Evolutionary conservation across 35 echinoderm and acorn worm genomes (phyloP).

Genomic region (Heliocidaris erythrogramma): DNA sequence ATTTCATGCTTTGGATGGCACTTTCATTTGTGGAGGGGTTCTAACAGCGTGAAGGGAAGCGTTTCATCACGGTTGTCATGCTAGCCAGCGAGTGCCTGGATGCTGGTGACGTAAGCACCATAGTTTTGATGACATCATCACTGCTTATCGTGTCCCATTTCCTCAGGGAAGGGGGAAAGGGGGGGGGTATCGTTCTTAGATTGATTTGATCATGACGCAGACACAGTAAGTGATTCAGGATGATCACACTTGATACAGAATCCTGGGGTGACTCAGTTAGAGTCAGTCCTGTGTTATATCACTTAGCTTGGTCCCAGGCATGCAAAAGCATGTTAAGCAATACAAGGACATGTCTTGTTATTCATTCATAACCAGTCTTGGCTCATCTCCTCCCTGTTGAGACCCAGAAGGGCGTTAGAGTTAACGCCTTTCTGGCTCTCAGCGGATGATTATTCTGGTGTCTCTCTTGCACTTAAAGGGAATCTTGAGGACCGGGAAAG

Average conservation of each 20-base stretch:
- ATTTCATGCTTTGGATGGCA: background rate
- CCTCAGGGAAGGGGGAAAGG: background rate
- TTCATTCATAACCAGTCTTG: too few relatives aligned
- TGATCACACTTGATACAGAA: background rate
- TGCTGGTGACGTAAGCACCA: background rate
- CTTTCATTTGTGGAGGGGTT: background rate
- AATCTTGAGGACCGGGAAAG: too few relatives aligned
- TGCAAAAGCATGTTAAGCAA: background rate
- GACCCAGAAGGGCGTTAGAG: too few relatives aligned
- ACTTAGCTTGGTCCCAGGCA: background rate
- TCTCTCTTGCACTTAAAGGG: too few relatives aligned
- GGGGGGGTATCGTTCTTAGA: background rate
- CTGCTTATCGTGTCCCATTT: background rate
- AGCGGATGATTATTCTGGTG: too few relatives aligned
- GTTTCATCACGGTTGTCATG: background rate
- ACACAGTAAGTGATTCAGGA: background rate
- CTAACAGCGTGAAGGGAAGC: background rate
- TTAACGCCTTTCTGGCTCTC: too few relatives aligned
- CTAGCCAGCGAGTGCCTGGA: background rate
- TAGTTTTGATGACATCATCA: constrained; percentile 5
- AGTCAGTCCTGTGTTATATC: background rate
- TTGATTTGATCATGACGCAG: constrained; percentile 15
- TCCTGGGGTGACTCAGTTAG: background rate
- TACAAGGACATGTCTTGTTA: background rate
- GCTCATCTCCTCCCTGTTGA: too few relatives aligned